A percentile compares a stretch with the other conserved stretches of the same genome.
These are phyloP conservation scores for Lepus americanus DNA, from an alignment of 2,113 vertebrate genomes.

Conservation along the genomic window DNA sequence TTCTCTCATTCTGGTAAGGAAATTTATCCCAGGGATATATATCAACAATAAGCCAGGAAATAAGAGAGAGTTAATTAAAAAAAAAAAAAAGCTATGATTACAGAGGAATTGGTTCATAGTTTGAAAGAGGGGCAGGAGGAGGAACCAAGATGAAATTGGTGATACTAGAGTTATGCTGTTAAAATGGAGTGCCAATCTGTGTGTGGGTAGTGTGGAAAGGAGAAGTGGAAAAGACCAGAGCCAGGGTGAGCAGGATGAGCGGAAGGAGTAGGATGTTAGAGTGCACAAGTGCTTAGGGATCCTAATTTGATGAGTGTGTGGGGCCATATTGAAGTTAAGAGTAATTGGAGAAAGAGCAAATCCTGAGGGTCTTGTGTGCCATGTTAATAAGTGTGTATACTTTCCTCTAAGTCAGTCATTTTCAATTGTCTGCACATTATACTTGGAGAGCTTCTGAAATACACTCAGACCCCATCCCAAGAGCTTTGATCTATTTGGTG, in stretches of 20 bases:
- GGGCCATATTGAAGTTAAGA: background rate
- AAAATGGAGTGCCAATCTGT: background rate
- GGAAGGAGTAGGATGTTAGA: background rate
- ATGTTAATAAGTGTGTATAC: background rate
- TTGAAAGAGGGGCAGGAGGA: background rate
- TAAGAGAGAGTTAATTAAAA: background rate
- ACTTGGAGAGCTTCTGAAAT: background rate
- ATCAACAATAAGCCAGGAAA: background rate
- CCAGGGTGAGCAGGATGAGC: background rate
- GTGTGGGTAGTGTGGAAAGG: background rate
- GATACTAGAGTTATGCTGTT: background rate
- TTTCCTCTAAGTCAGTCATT: background rate
- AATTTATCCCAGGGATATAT: background rate
- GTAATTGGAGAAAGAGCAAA: background rate
- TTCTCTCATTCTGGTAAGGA: conserved; percentile 35
- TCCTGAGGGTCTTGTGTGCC: background rate
- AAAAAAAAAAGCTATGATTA: background rate
- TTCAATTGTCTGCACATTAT: background rate
- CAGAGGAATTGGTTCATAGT: background rate
- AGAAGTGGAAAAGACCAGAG: background rate
- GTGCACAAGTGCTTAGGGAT: background rate
- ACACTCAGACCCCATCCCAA: background rate
- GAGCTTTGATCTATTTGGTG: conserved; percentile 5
- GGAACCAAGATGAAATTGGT: background rate
- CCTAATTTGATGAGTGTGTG: background rate